Evolutionary conservation across 2,888 invertebrate species (phyloP).

Genomic region (Poecilobothrus nobilitatus): DNA sequence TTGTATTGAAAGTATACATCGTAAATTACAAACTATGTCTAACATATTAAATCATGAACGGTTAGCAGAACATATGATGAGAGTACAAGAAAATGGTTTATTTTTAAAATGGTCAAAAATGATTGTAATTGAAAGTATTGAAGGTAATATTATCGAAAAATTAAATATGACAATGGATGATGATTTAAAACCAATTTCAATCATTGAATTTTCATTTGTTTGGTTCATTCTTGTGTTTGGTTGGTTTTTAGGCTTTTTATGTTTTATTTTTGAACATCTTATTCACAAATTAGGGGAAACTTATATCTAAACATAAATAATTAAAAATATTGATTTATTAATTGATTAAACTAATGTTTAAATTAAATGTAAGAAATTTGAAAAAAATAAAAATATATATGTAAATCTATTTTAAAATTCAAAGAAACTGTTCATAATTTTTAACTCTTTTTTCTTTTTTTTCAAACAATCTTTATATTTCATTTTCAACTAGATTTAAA

Average conservation of each 20-base stretch:
- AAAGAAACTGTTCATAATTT: too few relatives aligned
- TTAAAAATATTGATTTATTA: too few relatives aligned
- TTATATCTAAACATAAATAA: too few relatives aligned
- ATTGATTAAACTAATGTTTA: too few relatives aligned
- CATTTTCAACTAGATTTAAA: too few relatives aligned
- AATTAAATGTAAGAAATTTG: too few relatives aligned
- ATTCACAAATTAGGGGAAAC: too few relatives aligned
- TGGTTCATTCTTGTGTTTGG: background rate
- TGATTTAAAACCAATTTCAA: background rate
- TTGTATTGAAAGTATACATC: background rate
- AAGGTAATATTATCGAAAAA: background rate
- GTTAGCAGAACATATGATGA: background rate
- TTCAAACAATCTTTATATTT: too few relatives aligned
- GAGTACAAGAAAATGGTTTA: background rate
- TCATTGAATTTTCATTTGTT: background rate
- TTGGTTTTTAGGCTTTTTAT: background rate
- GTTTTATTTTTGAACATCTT: too few relatives aligned
- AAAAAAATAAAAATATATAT: too few relatives aligned
- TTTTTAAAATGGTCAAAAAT: background rate
- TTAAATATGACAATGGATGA: background rate
- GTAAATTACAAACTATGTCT: background rate
- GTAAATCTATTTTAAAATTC: too few relatives aligned
- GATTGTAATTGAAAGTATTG: background rate
- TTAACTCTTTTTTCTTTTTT: too few relatives aligned
- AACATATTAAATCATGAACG: background rate